Percentiles rank a stretch among this genome's conserved stretches.
phyloP scores from a whole-genome alignment of 1,140 invertebrate genomes.

The Bombus sylvicola region DNA sequence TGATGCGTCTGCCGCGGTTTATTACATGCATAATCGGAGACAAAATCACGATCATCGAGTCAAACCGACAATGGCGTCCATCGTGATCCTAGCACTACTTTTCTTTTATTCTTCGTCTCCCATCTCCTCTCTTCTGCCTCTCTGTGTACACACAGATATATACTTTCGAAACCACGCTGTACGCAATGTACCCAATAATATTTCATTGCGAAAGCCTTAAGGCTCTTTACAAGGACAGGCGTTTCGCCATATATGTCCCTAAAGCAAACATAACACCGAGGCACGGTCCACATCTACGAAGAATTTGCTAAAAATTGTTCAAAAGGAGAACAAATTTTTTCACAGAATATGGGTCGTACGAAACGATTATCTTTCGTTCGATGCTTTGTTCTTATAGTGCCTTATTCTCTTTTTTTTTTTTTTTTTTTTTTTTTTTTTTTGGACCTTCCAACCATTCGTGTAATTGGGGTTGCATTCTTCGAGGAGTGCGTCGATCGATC shows the following conservation, averaged over 20 bases:
- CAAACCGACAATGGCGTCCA: conserved; percentile 40
- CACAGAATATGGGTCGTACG: not conserved
- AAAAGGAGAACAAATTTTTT: not conserved
- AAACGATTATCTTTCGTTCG: conserved; percentile 14
- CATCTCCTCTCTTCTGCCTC: conserved; percentile 28
- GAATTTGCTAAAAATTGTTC: not conserved
- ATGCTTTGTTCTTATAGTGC: conserved; percentile 32
- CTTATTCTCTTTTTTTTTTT: not conserved
- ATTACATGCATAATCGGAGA: not conserved
- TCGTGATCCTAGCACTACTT: conserved; percentile 26
- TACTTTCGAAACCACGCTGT: conserved; percentile 59
- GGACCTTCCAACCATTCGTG: conserved; percentile 67
- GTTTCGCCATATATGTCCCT: conserved; percentile 57
- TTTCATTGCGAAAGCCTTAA: conserved; percentile 62
- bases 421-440: conserved; percentile 32
- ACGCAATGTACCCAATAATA: conserved; percentile 58
- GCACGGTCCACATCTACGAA: conserved; percentile 36
- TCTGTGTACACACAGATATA: conserved; percentile 49
- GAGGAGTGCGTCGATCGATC: conserved; percentile 42
- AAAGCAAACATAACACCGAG: conserved; percentile 46
- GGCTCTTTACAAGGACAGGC: conserved; percentile 64
- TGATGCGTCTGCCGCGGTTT: not conserved
- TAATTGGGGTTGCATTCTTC: conserved; percentile 46
- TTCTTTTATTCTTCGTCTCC: not conserved
- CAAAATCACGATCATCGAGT: conserved; percentile 50